phyloP scores from a whole-genome alignment of 2,113 vertebrate species.

The Pteruthius melanotis region DNA sequence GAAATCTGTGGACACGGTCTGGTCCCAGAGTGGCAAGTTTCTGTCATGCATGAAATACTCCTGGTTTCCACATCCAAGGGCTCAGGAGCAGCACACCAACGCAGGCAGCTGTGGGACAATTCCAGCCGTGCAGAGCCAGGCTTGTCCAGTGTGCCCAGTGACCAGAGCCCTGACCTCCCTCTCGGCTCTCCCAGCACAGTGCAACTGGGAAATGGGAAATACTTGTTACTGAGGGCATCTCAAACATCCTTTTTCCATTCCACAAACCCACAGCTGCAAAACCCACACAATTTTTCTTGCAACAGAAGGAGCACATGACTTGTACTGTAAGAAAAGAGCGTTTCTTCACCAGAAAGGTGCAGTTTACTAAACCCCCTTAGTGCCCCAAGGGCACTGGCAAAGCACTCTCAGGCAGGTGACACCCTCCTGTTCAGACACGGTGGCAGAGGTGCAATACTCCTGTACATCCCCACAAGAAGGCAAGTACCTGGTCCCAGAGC shows the following conservation, averaged over 20 bases:
- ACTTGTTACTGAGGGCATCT: not conserved
- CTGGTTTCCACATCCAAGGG: not conserved
- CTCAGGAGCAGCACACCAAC: not conserved
- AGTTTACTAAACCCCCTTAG: not conserved
- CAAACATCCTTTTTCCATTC: not conserved
- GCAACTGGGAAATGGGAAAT: not conserved
- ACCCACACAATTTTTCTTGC: not conserved
- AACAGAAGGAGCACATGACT: not conserved
- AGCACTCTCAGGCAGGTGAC: not conserved
- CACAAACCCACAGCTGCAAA: not conserved
- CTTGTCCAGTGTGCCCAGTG: accelerated
- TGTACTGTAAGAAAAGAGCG: accelerated
- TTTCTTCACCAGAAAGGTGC: not conserved
- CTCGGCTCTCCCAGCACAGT: not conserved
- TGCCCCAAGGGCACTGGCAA: not conserved
- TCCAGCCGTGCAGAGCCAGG: not conserved
- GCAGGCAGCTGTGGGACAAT: not conserved
- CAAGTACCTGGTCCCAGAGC: not conserved
- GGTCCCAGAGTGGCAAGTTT: not conserved
- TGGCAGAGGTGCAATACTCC: not conserved
- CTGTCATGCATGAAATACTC: not conserved
- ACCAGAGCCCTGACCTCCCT: not conserved
- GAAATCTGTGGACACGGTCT: not conserved
- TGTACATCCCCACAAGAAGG: not conserved
- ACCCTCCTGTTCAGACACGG: not conserved